Percentiles rank a stretch among this genome's conserved stretches.
Evolutionary conservation across 2,113 vertebrate species (phyloP).

Genomic region (Heterotilapia buettikoferi): DNA sequence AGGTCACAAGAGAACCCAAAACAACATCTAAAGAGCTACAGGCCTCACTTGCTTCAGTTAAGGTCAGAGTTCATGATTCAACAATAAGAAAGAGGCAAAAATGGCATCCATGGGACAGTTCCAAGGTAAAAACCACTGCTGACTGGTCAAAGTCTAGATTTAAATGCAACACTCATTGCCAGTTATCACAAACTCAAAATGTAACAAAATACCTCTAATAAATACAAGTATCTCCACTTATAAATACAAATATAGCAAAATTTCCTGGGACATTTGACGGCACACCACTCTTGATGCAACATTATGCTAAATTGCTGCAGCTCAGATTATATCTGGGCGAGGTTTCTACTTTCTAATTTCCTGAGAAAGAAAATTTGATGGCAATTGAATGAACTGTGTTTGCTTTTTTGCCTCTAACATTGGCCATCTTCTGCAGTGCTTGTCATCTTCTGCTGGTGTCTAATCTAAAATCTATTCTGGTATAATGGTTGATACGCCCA

Average conservation of each 20-base stretch:
- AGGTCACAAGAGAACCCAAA: neutral
- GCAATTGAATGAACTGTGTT: neutral
- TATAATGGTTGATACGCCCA: neutral
- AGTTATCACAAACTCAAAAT: neutral
- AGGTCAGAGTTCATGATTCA: neutral
- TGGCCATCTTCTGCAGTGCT: neutral
- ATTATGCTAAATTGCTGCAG: neutral
- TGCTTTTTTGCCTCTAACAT: neutral
- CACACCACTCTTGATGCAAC: neutral
- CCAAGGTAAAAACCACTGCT: neutral
- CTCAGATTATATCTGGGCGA: rapidly evolving
- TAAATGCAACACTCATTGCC: neutral
- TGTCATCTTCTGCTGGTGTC: neutral
- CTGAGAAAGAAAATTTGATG: neutral
- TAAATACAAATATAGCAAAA: neutral
- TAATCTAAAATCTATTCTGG: neutral
- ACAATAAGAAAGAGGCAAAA: neutral
- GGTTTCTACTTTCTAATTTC: neutral
- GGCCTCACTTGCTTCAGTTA: neutral
- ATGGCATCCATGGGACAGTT: neutral
- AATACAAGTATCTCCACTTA: neutral
- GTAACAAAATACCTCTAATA: neutral
- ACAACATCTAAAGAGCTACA: neutral
- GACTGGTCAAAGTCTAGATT: neutral
- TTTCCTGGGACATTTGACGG: neutral